Conservation (phyloP, 1,140 invertebrate species). For the Solen grandis region DNA sequence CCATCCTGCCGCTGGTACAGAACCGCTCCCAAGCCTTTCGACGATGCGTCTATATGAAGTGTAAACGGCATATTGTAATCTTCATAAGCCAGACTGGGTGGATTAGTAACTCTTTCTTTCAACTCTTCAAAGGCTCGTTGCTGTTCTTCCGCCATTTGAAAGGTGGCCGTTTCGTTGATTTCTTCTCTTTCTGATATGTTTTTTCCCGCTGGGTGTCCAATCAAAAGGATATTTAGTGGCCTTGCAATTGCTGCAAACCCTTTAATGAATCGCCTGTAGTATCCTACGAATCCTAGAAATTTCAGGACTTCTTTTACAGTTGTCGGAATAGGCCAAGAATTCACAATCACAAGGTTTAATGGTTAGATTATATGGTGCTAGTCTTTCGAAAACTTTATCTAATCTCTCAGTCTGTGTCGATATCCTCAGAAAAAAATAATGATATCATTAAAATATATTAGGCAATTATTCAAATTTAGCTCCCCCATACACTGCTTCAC, state of each 20-base stretch:
- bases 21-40: no score
- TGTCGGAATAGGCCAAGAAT: conserved; percentile 69
- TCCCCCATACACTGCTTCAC: conserved; percentile 18
- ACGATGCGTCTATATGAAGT: no score
- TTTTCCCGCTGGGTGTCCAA: no score
- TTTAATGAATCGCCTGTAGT: no score
- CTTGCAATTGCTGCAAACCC: no score
- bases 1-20: no score
- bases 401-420: conserved; percentile 60
- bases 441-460: conserved; percentile 71
- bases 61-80: conserved; percentile 55
- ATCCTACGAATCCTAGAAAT: no score
- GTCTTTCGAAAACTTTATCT: no score
- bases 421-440: conserved; percentile 62
- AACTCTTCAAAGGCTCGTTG: conserved; percentile 38
- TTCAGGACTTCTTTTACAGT: conserved; percentile 69
- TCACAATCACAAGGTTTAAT: conserved; percentile 58
- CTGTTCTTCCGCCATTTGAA: conserved; percentile 7
- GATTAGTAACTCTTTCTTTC: conserved; percentile 27
- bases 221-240: no score
- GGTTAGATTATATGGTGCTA: conserved; percentile 59
- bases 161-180: background rate
- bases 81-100: conserved; percentile 59
- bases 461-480: conserved; percentile 10
- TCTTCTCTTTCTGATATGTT: conserved; percentile 7